Conservation (phyloP, 2,113 vertebrate species). For the Alethe castanea region DNA sequence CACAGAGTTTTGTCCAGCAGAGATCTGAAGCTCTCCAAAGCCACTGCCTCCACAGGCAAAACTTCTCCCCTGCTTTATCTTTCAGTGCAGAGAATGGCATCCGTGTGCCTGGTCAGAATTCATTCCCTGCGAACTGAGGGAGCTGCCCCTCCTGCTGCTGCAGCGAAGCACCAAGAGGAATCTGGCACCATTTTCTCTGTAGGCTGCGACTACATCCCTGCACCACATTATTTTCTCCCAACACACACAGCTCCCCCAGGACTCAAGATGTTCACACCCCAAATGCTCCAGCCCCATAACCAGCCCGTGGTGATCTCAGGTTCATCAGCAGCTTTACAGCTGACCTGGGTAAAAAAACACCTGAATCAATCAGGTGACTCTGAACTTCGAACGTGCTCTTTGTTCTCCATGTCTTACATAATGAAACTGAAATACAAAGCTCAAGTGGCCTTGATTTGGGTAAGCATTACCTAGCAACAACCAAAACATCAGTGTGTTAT, state of each 20-base stretch:
- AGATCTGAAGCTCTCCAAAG: not conserved
- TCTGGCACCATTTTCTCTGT: not conserved
- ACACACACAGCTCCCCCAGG: not conserved
- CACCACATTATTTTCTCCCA: not conserved
- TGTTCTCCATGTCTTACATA: rapidly evolving
- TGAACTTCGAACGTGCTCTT: not conserved
- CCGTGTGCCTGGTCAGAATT: rapidly evolving
- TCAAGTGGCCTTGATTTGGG: not conserved
- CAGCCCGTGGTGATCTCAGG: not conserved
- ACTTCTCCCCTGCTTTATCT: not conserved
- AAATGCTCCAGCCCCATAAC: not conserved
- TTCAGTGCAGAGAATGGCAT: not conserved
- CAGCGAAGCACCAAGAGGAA: not conserved
- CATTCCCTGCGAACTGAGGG: not conserved
- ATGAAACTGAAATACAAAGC: not conserved
- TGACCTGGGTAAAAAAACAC: not conserved
- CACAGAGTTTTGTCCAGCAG: not conserved
- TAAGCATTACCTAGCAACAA: not conserved
- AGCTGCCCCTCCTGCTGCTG: not conserved
- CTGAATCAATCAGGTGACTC: not conserved
- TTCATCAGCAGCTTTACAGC: not conserved
- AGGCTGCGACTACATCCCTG: not conserved
- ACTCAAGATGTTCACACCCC: not conserved
- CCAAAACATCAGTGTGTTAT: not conserved
- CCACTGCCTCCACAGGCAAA: not conserved